Base-by-base conservation (phyloP, 2,888 invertebrate species). In the Eurytoma californica region DNA sequence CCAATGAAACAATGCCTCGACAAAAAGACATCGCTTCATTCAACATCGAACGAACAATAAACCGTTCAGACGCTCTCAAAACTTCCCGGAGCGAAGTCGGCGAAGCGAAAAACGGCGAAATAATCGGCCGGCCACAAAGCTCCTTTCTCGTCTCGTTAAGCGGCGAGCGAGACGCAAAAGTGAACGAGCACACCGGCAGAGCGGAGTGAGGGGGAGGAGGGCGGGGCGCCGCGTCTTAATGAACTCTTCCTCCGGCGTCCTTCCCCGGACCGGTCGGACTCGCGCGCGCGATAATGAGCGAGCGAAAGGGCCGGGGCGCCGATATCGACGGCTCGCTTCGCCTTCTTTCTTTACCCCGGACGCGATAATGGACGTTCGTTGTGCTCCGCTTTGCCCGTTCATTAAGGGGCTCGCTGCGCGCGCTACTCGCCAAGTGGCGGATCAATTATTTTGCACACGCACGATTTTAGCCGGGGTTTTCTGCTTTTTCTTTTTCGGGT, bases 361-460 rank as follows among this genome's bases (percentile, higher is more conserved):
- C 67, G 24, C 73, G 58, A 70, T 75, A 75, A 79, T 75, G 75
- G 60, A 73, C 65, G 74, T 28, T 60, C 28, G 58, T 72, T 61
- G 77, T 66, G 60, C 49, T 77, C 67, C 60, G 72, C 28, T 60
- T 68, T 20, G 57, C 69, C 49, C 65, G 61, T 79, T 79, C 75
- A 72, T 79, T 79, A 79, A 20, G 57, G 57, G 57, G 28, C 53
- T 51, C 55, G 30, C 58, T 65, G 24, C 24, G 20, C 73, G 58
- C 39, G 28, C n/a, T 18, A 1, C 16, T 39, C 9, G 69, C 5
- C 16, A 14, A 49, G 20, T 13, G 51, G 39, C 18, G 18, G 58
- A 28, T 72, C 61, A 67, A 72, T 77, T 67, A 77, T 67, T 77
- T 72, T 55, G 16, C 57, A 53, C 57, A 49, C 49, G 28, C 49